phyloP scores from a whole-genome alignment of 2,113 vertebrate genomes.

The Macquaria ambigua region DNA sequence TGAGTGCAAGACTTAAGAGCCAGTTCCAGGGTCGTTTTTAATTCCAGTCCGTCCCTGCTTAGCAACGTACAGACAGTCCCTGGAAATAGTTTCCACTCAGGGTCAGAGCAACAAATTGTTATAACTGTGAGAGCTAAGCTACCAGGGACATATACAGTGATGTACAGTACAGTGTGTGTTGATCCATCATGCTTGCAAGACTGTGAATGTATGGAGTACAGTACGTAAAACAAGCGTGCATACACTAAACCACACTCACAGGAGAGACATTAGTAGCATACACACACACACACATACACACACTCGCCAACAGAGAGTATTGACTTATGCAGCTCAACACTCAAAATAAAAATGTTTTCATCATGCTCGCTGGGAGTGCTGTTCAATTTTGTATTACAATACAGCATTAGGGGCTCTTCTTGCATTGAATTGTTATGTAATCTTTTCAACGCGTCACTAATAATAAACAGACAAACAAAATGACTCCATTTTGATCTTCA shows the following conservation, averaged over 20 bases:
- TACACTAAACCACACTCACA: not conserved
- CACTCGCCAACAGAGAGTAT: not conserved
- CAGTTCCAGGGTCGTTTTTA: not conserved
- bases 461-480: conserved; percentile 27
- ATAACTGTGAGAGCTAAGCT: conserved; percentile 2
- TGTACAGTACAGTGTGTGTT: not conserved
- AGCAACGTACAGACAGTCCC: conserved; percentile 24
- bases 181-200: not conserved
- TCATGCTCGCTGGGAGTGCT: not conserved
- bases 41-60: not conserved
- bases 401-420: not conserved
- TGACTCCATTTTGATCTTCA: conserved; percentile 45
- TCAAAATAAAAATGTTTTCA: conserved; percentile 10
- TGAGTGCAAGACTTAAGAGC: not conserved
- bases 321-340: not conserved
- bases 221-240: not conserved
- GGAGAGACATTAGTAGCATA: not conserved
- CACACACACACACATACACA: not conserved
- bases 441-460: not conserved
- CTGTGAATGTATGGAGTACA: not conserved
- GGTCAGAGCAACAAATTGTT: conserved; percentile 11
- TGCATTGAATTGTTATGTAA: conserved; percentile 33
- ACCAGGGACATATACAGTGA: not conserved
- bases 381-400: conserved; percentile 17
- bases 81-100: conserved; percentile 13